Base-by-base conservation (phyloP, 1,140 invertebrate genomes). In the Drosophila miranda region DNA sequence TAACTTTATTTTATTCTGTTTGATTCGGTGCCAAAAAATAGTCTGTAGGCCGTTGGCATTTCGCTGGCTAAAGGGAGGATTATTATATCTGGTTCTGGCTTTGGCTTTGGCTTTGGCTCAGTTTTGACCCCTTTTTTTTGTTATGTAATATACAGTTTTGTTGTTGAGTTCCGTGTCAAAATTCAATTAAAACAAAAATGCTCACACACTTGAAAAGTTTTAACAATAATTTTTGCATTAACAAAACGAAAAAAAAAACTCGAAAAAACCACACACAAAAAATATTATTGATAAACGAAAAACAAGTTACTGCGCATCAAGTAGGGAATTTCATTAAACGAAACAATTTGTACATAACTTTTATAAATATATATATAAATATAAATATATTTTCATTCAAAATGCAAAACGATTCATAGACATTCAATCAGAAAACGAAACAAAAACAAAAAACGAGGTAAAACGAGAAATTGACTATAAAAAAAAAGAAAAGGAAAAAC, bases 201-300 rank as follows among this genome's bases (percentile, higher is more conserved):
- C 89, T 90, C 89, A 90, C 74, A 83, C 81, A 90, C 89, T 90
- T 90, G 67, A 88, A 90, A 90, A 90, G 89, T 90, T 90, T 75
- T 69, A 78, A 84, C 68, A 75, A 89, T 84, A 78, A 81, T 81
- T 75, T 60, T 71, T 54, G 68, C 54, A 51, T 51, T 30, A 56
- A 46, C 19, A 53, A 58, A 52, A 71, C 11, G 13, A 34, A 51
- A 50, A 16, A 16, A 16, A 1, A 16, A 13, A 34, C 16, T 21
- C 6, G 13, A 53, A 72, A 66, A 66, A 55, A 66, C 45, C 55
- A 70, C 50, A 42, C 50, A 34, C 44, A 48, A 74, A 55, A 45
- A 45, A 21, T n/a, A 55, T 34, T 13, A 55, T 30, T 14, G 5
- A 49, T 48, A 48, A 38, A 38, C 11, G 5, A 54, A 58, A 69